phyloP scores from a whole-genome alignment of 2,113 vertebrate species.

The Leiothrix lutea region DNA sequence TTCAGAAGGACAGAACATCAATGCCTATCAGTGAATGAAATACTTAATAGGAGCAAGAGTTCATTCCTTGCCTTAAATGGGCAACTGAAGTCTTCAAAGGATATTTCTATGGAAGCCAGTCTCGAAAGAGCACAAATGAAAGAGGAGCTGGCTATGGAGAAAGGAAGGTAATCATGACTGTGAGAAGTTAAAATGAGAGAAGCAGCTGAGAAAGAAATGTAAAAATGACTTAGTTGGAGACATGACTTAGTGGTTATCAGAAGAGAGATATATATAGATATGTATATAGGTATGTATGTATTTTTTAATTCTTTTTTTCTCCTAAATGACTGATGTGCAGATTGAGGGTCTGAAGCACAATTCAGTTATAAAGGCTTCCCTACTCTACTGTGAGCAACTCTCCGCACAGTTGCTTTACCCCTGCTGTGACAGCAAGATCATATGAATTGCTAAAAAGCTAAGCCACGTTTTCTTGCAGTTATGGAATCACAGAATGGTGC shows the following conservation, averaged over 20 bases:
- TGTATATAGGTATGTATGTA: too few relatives aligned
- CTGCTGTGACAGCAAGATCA: neutral
- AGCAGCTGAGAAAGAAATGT: neutral
- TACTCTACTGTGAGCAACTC: neutral
- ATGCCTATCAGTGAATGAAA: slow-evolving; percentile 19
- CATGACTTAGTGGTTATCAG: neutral
- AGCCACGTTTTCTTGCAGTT: neutral
- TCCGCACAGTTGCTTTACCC: neutral
- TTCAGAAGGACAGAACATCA: slow-evolving; percentile 31
- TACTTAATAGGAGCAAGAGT: slow-evolving; percentile 9
- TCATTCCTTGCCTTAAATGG: slow-evolving; percentile 37
- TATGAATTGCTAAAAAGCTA: neutral
- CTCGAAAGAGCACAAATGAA: neutral
- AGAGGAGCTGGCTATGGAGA: neutral
- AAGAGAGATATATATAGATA: neutral
- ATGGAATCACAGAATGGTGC: neutral
- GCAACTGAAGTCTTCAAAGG: slow-evolving; percentile 10
- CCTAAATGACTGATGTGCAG: neutral
- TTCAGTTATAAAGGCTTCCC: neutral
- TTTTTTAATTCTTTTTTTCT: neutral
- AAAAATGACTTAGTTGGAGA: neutral
- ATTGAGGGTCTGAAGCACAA: neutral
- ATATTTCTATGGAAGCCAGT: neutral
- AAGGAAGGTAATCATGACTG: neutral
- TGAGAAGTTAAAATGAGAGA: neutral